Evolutionary conservation across 2,888 invertebrate species (phyloP), one percentile per base, ranked within the genome.

Genomic region (Rhagonycha lutea): DNA sequence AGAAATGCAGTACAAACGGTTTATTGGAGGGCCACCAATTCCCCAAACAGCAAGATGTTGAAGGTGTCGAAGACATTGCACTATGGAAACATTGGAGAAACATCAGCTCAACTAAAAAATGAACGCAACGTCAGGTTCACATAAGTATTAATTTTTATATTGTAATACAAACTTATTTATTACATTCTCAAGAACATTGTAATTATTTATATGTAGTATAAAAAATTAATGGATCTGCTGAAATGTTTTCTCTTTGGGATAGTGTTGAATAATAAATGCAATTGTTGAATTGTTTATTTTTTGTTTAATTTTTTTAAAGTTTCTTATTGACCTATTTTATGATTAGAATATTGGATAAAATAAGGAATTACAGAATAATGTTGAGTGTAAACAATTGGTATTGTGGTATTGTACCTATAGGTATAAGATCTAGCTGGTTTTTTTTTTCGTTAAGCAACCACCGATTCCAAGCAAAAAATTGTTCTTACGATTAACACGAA

Each of bases 1-100:
- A 90, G 92, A 76, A 92, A 93, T 82, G 94, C 93, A 1, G 91
- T 94, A 18, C 94, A 94, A 83, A 94, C 94, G 0, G 92, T 94
- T 0, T 94, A 94, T 83, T 94, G 94, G 94, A 89, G 94, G 82
- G 76, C 60, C 10, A 68, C 71, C 8, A 76, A 23, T 60, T 32
- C 26, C 14, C 69, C 23, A 8, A 80, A 83, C 62, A 79, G 79
- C 14, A 83, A 82, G 79, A 77, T 85, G 73, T 61, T 83, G 78
- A 85, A 85, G 79, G 82, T 85, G 18, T 80, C 83, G 24, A 83
- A 81, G 65, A 84, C 83, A 5, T 82, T 84, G 76, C 82, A 81
- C 73, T 85, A 83, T 78, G 82, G 69, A 61, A 69, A 47, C 61
- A 12, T n/a, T 9, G n/a, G 74, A 74, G 69, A 23, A 67, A 60